Evolutionary conservation across 1,140 invertebrate species (phyloP).

Genomic region (Vanessa tameamea): DNA sequence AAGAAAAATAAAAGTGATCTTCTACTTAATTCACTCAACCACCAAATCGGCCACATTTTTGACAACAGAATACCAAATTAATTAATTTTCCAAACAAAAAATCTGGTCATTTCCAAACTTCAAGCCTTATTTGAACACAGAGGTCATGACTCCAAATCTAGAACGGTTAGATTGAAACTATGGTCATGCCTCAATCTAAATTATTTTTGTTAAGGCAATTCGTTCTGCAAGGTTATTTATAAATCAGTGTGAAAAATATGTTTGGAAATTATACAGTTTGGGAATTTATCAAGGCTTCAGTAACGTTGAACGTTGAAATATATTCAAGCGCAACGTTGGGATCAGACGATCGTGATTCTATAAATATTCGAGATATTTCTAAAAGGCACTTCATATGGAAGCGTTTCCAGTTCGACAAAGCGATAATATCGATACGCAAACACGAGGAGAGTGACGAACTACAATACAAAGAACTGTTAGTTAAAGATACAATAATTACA

Average conservation of each 20-base stretch:
- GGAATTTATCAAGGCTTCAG: background rate
- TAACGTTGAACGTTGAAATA: background rate
- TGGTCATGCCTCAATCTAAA: background rate
- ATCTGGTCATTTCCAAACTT: background rate
- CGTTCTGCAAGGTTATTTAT: background rate
- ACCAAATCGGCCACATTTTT: background rate
- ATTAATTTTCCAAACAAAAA: conserved; percentile 3
- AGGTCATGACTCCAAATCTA: conserved; percentile 4
- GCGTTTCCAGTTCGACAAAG: no score
- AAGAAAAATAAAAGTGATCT: no score
- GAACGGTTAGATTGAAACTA: background rate
- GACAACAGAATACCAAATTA: background rate
- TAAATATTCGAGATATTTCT: background rate
- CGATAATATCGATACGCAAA: no score
- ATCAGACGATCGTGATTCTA: background rate
- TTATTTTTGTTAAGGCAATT: background rate
- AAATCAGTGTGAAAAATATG: conserved; percentile 3
- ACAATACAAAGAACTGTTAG: no score
- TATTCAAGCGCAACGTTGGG: background rate
- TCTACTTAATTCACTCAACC: background rate
- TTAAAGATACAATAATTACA: no score
- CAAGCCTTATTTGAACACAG: background rate
- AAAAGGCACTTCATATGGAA: background rate
- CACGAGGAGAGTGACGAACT: no score
- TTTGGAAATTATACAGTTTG: background rate